Base-by-base conservation (phyloP, 1,140 invertebrate genomes). In the Drosophila santomea region DNA sequence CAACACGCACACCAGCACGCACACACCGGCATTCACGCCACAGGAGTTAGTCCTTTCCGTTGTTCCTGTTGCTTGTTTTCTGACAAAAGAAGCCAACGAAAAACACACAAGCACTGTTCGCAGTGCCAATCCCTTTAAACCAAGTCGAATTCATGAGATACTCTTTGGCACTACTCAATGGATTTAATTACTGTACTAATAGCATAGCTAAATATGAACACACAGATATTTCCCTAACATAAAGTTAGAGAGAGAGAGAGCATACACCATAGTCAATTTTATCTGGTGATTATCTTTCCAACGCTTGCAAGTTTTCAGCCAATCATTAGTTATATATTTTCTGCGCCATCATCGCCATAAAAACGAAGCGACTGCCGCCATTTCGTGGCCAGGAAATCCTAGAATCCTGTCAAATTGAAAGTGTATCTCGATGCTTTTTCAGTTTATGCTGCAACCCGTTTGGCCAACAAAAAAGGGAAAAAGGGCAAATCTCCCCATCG, bases 61-160 rank as follows among this genome's bases (percentile, higher is more conserved):
- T 71, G 43, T 50, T 48, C 68, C 64, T 69, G 63, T 69, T 67
- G 59, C 44, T 36, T 63, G 17, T 67, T 64, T 44, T 43, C 50
- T 6, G 11, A 48, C 71, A 61, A 62, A 61, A 45, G 23, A 12
- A 23, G 23, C 25, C 20, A 17, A 55, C 15, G 12, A 25, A 52
- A 66, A 48, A 35, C n/a, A 41, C 32, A 56, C 12, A 32, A 10
- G 15, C 17, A 7, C 3, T 2, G 8, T 1, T n/a, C 1, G 4
- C 1, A 28, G 23, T n/a, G 15, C 3, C 5, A 11, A 7, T 39
- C 6, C 5, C 3, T 8, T 12, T 0, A 51, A 52, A 52, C 2
- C 17, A 1, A 39, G 36, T 36, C 17, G 14, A 56, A 28, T 8
- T 55, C 17, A 1, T 4, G 2, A 25, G 6, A 35, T 63, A 55